Conservation (phyloP, 2,797 vertebrate species). For the Ceryle rudis region DNA sequence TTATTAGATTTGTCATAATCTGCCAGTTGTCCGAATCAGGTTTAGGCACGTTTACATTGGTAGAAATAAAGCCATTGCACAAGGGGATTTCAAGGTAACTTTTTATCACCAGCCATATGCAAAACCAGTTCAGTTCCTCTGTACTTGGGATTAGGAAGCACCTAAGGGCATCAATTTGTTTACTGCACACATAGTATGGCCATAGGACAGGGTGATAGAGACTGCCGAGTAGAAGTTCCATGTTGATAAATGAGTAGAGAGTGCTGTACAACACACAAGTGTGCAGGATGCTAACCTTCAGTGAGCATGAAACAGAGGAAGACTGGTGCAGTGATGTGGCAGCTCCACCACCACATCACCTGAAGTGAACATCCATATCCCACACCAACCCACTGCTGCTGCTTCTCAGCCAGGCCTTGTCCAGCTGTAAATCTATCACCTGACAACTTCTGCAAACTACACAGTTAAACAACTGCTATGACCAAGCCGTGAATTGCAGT, state of each 20-base stretch:
- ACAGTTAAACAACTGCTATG: not conserved
- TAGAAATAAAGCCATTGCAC: not conserved
- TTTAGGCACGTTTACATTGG: not conserved
- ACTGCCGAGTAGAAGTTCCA: not conserved
- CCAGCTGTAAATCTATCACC: not conserved
- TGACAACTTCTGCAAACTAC: not conserved
- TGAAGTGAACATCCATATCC: fast-evolving
- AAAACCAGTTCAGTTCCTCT: not conserved
- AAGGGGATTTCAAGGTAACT: not conserved
- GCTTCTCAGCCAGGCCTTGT: not conserved
- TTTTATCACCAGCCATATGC: not conserved
- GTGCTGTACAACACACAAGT: not conserved
- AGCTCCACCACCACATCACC: fast-evolving
- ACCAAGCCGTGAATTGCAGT: not conserved
- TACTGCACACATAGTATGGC: not conserved
- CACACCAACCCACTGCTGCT: not conserved
- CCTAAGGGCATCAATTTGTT: not conserved
- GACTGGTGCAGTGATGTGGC: not conserved
- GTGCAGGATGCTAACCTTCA: not conserved
- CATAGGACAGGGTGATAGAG: not conserved
- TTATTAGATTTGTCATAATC: not conserved
- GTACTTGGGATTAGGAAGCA: not conserved
- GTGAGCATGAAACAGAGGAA: not conserved
- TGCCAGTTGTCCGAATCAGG: not conserved
- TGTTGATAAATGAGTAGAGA: not conserved